A percentile compares a stretch with the other conserved stretches of the same genome.
These are phyloP conservation scores for Heteromurus nitidus DNA, from an alignment of 2,888 invertebrate species.

Conservation along the genomic window DNA sequence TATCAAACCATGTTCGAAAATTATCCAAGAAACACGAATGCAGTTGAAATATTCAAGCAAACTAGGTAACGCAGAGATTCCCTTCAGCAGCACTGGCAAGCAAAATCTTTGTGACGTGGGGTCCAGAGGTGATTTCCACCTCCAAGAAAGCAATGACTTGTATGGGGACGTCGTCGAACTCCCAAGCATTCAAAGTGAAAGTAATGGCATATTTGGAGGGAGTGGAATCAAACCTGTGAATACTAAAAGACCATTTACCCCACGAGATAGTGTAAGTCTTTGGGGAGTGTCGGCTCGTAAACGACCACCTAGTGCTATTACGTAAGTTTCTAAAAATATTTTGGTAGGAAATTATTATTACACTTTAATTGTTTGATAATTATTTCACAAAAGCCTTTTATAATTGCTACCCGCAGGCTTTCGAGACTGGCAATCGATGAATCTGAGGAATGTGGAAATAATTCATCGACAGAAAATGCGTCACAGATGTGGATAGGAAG, in stretches of 20 bases:
- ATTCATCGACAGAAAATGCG: not conserved
- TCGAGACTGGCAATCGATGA: slow-evolving; percentile 69
- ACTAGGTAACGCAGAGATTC: slow-evolving; percentile 39
- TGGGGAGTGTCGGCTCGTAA: slow-evolving; percentile 72
- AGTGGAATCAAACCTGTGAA: slow-evolving; percentile 68
- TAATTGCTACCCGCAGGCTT: slow-evolving; percentile 37
- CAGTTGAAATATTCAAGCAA: slow-evolving; percentile 61
- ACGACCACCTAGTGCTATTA: slow-evolving; percentile 72
- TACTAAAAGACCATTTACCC: slow-evolving; percentile 72
- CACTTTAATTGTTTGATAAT: slow-evolving; percentile 6
- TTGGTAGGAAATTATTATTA: not conserved
- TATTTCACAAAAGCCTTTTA: not conserved
- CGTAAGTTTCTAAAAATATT: slow-evolving; percentile 52
- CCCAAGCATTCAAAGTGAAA: slow-evolving; percentile 47
- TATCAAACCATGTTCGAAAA: slow-evolving; percentile 70
- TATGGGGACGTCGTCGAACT: slow-evolving; percentile 40
- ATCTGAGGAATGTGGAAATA: slow-evolving; percentile 41
- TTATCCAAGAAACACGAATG: slow-evolving; percentile 71
- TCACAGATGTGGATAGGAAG: not conserved
- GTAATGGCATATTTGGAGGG: slow-evolving; percentile 22
- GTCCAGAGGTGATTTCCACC: slow-evolving; percentile 8
- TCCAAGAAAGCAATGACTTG: slow-evolving; percentile 8
- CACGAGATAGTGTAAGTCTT: slow-evolving; percentile 67
- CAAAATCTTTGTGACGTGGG: slow-evolving; percentile 12
- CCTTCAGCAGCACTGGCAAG: not conserved